Evolutionary conservation across 2,888 invertebrate genomes (phyloP).

Genomic region (Agrenia bidenticulata): DNA sequence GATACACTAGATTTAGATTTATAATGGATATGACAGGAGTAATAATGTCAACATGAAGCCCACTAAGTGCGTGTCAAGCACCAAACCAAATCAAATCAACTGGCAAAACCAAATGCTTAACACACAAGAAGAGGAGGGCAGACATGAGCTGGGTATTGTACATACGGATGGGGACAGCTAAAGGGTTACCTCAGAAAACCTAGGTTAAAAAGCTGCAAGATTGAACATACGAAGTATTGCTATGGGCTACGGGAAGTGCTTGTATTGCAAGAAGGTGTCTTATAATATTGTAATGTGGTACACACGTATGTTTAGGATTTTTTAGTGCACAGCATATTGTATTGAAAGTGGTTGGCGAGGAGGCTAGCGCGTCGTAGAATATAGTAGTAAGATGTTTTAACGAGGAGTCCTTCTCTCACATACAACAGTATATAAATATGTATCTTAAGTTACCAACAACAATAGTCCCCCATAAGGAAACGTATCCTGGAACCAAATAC

Average conservation of each 20-base stretch:
- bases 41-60: slow-evolving; percentile 18
- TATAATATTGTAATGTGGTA: not conserved
- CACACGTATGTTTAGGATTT: too few species aligned
- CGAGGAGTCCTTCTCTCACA: too few species aligned
- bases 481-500: too few species aligned
- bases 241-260: slow-evolving; percentile 6
- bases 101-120: slow-evolving; percentile 19
- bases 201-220: slow-evolving; percentile 20
- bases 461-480: too few species aligned
- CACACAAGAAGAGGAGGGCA: not conserved
- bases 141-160: not conserved
- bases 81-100: slow-evolving; percentile 26
- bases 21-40: slow-evolving; percentile 11
- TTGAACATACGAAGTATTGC: slow-evolving; percentile 5
- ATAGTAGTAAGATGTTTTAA: too few species aligned
- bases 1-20: too few species aligned
- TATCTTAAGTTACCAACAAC: too few species aligned
- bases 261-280: slow-evolving; percentile 1
- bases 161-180: not conserved
- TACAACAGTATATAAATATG: too few species aligned
- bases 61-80: slow-evolving; percentile 29
- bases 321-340: too few species aligned
- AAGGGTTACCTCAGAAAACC: slow-evolving; percentile 1
- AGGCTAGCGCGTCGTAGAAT: slow-evolving; percentile 2
- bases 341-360: too few species aligned